Evolutionary conservation across 1,140 invertebrate genomes (phyloP).

Genomic region (Phocides pigmalion): DNA sequence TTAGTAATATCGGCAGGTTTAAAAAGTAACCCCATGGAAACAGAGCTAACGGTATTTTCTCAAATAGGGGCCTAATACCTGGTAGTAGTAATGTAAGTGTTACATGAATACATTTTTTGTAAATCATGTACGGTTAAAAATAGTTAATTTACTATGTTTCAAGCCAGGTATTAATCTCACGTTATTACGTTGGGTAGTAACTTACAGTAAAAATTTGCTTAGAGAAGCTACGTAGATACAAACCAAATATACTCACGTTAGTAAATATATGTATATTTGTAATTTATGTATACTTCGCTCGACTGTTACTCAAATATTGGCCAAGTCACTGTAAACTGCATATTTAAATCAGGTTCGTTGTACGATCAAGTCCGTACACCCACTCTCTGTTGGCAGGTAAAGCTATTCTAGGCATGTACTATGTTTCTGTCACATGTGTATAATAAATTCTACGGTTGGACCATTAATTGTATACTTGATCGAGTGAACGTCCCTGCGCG

Average conservation of each 20-base stretch:
- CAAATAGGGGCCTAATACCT: too few species aligned
- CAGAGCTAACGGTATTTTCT: too few species aligned
- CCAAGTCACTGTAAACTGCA: conserved; percentile 18
- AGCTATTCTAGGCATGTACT: conserved; percentile 17
- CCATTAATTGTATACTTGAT: conserved; percentile 22
- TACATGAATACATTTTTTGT: too few species aligned
- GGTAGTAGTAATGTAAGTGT: too few species aligned
- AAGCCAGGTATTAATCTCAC: too few species aligned
- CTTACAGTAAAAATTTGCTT: too few species aligned
- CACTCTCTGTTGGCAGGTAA: conserved; percentile 17
- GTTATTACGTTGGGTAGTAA: too few species aligned
- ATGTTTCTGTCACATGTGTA: conserved; percentile 18
- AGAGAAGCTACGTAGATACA: too few species aligned
- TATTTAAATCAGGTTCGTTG: conserved; percentile 36
- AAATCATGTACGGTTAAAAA: too few species aligned
- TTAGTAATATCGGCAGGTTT: too few species aligned
- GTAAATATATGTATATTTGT: background rate
- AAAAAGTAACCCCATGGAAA: too few species aligned
- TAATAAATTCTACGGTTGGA: conserved; percentile 10
- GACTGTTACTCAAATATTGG: conserved; percentile 6
- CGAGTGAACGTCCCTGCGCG: conserved; percentile 13
- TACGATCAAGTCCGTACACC: conserved; percentile 31
- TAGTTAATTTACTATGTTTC: too few species aligned
- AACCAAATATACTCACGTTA: background rate
- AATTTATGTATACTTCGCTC: background rate